These are phyloP conservation scores for Sebastes taczanowskii DNA, from an alignment of 2,797 vertebrate genomes.

Conservation along the genomic window DNA sequence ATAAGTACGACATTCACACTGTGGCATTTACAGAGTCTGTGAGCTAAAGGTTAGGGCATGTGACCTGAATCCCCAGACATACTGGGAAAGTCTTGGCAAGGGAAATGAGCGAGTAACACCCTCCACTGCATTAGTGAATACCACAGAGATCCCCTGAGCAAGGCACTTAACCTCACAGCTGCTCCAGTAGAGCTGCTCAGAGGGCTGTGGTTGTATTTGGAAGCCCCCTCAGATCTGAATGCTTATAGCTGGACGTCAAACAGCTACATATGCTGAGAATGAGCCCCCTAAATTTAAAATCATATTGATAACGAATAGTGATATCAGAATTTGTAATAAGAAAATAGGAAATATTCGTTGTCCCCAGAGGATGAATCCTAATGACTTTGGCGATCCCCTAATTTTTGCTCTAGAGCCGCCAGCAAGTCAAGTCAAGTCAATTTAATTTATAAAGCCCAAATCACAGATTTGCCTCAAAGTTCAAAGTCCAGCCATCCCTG, in stretches of 20 bases:
- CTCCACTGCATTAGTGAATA: conserved; percentile 27
- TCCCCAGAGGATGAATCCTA: too few relatives aligned
- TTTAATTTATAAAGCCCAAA: too few relatives aligned
- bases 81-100: conserved; percentile 12
- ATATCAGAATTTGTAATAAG: neutral
- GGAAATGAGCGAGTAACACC: conserved; percentile 14
- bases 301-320: neutral
- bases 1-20: neutral
- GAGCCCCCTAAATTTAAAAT: neutral
- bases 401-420: too few relatives aligned
- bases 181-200: conserved; percentile 1
- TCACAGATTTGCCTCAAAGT: too few relatives aligned
- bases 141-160: conserved; percentile 36
- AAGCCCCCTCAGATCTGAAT: neutral
- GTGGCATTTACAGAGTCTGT: conserved; percentile 41
- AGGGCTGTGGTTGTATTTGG: neutral
- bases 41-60: conserved; percentile 39
- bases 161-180: conserved; percentile 37
- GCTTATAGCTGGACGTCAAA: neutral
- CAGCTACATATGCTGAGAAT: neutral
- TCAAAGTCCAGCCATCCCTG: too few relatives aligned
- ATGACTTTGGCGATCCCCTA: too few relatives aligned
- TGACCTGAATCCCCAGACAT: conserved; percentile 35
- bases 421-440: too few relatives aligned
- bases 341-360: too few relatives aligned